Evolutionary conservation across 1,140 invertebrate genomes (phyloP).

Genomic region (Camponotus floridanus): DNA sequence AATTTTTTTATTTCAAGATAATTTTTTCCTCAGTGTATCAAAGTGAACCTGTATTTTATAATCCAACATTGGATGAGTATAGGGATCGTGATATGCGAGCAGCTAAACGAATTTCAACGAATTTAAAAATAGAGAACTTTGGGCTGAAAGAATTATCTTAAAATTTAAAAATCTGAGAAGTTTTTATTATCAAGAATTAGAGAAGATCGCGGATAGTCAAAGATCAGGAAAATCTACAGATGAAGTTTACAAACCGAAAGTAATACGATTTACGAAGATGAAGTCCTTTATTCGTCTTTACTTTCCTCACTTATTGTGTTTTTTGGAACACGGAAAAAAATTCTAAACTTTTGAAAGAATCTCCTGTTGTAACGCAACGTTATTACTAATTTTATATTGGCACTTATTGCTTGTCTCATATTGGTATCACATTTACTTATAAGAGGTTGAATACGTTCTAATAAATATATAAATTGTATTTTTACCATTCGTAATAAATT

Average conservation of each 20-base stretch:
- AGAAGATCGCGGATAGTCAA: neutral
- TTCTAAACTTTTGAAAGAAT: neutral
- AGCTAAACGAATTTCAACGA: neutral
- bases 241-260: neutral
- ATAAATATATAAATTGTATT: neutral
- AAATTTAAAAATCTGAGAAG: neutral
- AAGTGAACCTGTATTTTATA: conserved; percentile 4
- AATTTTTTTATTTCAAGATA: too few species aligned
- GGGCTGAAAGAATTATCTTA: conserved; percentile 1
- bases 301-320: neutral
- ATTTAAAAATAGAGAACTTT: neutral
- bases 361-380: neutral
- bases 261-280: neutral
- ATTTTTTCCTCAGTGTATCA: too few species aligned
- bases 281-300: neutral
- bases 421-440: neutral
- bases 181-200: neutral
- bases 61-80: conserved; percentile 5
- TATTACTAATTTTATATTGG: neutral
- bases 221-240: neutral
- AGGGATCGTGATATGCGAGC: neutral
- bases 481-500: neutral
- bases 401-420: neutral
- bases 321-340: neutral
- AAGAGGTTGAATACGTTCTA: conserved; percentile 10